Conservation (phyloP, 2,888 invertebrate genomes). For the Cephus runcator region DNA sequence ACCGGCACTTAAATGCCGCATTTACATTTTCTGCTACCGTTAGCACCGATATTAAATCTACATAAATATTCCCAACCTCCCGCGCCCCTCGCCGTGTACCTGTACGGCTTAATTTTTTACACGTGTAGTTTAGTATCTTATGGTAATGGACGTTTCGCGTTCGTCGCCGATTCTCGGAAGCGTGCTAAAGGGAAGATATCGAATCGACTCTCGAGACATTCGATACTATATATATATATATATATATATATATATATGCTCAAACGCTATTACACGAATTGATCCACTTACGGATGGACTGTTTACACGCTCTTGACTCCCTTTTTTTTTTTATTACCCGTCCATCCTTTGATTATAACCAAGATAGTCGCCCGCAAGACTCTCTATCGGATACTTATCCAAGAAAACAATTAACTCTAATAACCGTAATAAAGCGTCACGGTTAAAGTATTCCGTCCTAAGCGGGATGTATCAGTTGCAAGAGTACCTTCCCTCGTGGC, state of each 20-base stretch:
- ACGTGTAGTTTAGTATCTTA: constrained; percentile 51
- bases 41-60: constrained; percentile 44
- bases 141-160: constrained; percentile 54
- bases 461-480: not conserved
- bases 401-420: constrained; percentile 58
- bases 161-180: constrained; percentile 33
- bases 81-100: not conserved
- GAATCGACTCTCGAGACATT: not conserved
- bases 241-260: not conserved
- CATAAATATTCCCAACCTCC: constrained; percentile 48
- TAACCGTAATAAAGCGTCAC: constrained; percentile 46
- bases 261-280: not conserved
- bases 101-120: constrained; percentile 51
- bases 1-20: constrained; percentile 53
- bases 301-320: not conserved
- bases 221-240: not conserved
- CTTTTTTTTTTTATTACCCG: not conserved
- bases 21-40: constrained; percentile 59
- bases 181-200: not conserved
- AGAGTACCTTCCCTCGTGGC: not conserved
- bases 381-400: not conserved
- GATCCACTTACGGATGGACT: not conserved
- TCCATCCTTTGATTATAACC: not conserved
- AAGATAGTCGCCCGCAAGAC: not conserved
- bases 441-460: not conserved